These are phyloP conservation scores for Chloroclystis v-ata DNA, from an alignment of 2,888 invertebrate genomes.

Conservation along the genomic window DNA sequence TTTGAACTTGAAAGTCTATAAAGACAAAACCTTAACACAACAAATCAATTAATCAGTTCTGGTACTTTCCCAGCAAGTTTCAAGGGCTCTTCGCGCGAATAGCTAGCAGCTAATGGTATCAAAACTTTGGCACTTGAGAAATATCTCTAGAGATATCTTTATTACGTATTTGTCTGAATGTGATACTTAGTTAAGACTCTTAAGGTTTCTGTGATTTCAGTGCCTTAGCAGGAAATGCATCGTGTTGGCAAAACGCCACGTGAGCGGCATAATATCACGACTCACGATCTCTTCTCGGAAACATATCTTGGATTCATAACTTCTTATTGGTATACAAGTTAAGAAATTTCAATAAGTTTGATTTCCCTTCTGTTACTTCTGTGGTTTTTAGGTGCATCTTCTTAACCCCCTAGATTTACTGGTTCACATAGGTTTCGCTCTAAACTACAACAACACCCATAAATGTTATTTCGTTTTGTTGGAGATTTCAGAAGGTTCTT, in stretches of 20 bases:
- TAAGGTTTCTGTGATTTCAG: background rate
- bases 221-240: background rate
- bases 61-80: conserved; percentile 18
- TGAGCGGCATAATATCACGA: background rate
- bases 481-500: no score
- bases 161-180: no score
- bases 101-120: conserved; percentile 7
- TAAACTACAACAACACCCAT: no score
- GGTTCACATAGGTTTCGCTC: no score
- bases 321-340: no score
- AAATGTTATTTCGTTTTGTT: no score
- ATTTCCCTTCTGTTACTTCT: no score
- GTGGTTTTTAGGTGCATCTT: no score
- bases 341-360: no score
- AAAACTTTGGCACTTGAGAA: conserved; percentile 14
- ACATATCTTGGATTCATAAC: background rate
- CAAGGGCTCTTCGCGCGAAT: conserved; percentile 15
- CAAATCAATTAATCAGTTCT: conserved; percentile 16
- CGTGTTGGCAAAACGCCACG: background rate
- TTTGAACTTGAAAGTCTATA: conserved; percentile 10
- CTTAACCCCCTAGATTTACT: no score
- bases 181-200: no score
- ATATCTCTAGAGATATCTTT: no score
- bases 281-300: background rate
- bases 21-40: conserved; percentile 18